Evolutionary conservation across 1,140 invertebrate genomes (phyloP).

Genomic region (Musca domestica): DNA sequence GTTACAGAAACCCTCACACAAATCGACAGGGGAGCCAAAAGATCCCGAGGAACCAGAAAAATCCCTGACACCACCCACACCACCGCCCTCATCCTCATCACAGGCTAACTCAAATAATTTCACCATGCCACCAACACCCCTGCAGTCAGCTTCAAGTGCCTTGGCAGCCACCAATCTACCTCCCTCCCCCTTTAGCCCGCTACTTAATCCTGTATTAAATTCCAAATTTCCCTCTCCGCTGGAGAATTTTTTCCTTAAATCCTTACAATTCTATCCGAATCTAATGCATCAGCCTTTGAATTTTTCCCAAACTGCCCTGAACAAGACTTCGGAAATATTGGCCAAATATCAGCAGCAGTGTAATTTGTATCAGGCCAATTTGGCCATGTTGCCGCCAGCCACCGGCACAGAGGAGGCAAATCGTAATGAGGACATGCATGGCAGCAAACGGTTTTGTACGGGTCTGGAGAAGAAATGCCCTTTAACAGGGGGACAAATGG

Average conservation of each 20-base stretch:
- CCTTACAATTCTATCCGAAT: slow-evolving; percentile 50
- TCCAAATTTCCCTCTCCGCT: slow-evolving; percentile 41
- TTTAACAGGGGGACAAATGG: neutral
- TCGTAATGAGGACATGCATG: slow-evolving; percentile 32
- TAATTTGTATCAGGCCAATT: slow-evolving; percentile 42
- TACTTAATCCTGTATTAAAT: slow-evolving; percentile 31
- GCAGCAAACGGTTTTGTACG: slow-evolving; percentile 33
- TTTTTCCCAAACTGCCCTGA: slow-evolving; percentile 50
- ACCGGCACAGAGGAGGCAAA: neutral
- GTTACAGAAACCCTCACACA: slow-evolving; percentile 27
- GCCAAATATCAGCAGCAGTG: slow-evolving; percentile 53
- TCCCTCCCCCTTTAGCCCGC: slow-evolving; percentile 14
- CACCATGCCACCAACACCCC: neutral
- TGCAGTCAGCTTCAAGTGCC: neutral
- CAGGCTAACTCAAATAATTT: neutral
- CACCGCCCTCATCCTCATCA: slow-evolving; percentile 20
- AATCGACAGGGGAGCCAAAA: slow-evolving; percentile 1
- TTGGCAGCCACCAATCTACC: neutral
- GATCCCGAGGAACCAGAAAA: neutral
- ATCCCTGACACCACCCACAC: slow-evolving; percentile 23
- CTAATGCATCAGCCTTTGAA: slow-evolving; percentile 49
- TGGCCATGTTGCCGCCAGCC: slow-evolving; percentile 22
- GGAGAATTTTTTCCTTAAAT: slow-evolving; percentile 50
- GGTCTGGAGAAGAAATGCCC: slow-evolving; percentile 25
- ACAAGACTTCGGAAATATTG: slow-evolving; percentile 47